Percentiles rank a stretch among this genome's conserved stretches.
These are phyloP conservation scores for Marisa cornuarietis DNA, from an alignment of 1,140 invertebrate genomes.

Conservation along the genomic window DNA sequence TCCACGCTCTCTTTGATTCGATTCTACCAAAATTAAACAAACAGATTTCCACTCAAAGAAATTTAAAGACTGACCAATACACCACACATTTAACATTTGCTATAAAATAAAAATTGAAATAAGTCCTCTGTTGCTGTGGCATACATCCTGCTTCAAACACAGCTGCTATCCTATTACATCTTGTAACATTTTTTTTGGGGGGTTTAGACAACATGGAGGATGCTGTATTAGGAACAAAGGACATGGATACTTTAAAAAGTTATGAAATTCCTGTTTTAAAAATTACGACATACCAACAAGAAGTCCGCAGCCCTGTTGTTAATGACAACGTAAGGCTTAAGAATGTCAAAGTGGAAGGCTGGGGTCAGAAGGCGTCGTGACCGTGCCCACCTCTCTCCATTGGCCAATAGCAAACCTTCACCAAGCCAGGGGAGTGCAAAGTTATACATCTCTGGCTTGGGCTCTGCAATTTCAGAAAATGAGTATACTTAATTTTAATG, in stretches of 20 bases:
- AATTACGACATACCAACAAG: constrained; percentile 24
- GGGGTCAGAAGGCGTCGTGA: constrained; percentile 87
- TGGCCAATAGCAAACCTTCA: constrained; percentile 61
- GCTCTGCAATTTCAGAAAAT: background rate
- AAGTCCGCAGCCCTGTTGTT: constrained; percentile 72
- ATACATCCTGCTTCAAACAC: background rate
- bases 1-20: constrained; percentile 30
- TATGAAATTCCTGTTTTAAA: background rate
- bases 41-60: background rate
- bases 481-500: no score
- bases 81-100: no score
- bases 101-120: no score
- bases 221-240: background rate
- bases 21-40: constrained; percentile 27
- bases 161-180: background rate
- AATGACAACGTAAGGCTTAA: constrained; percentile 83
- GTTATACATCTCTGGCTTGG: constrained; percentile 9
- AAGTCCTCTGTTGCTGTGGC: background rate
- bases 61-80: no score
- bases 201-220: background rate
- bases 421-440: constrained; percentile 34
- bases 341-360: constrained; percentile 86
- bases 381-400: constrained; percentile 79
- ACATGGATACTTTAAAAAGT: background rate
- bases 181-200: background rate